A percentile compares a stretch with the other conserved stretches of the same genome.
Conservation (phyloP, 2,797 vertebrate genomes). For the Pipistrellus kuhlii region DNA sequence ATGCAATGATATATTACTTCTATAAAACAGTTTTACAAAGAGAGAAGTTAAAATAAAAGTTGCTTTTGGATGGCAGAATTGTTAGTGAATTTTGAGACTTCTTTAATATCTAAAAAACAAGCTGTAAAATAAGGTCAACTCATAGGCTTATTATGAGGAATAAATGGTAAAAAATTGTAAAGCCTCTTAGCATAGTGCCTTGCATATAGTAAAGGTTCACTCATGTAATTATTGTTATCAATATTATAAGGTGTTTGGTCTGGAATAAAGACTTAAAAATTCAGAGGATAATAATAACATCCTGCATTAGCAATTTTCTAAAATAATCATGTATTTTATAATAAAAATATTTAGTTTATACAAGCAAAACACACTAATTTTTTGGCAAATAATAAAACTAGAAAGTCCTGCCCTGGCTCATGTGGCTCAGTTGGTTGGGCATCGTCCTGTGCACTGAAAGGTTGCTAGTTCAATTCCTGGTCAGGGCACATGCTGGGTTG, state of each 20-base stretch:
- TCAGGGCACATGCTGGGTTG: not conserved
- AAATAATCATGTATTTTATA: slow-evolving; percentile 52
- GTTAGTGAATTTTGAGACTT: slow-evolving; percentile 34
- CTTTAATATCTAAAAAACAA: not conserved
- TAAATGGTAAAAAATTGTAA: slow-evolving; percentile 43
- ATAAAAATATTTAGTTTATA: slow-evolving; percentile 48
- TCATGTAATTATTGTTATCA: slow-evolving; percentile 34
- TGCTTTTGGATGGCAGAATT: not conserved
- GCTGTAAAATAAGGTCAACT: not conserved
- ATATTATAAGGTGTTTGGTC: not conserved
- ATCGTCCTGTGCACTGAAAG: not conserved
- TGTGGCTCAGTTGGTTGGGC: not conserved
- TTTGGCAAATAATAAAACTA: slow-evolving; percentile 53
- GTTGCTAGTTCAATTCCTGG: not conserved
- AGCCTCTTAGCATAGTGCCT: not conserved
- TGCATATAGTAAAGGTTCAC: not conserved
- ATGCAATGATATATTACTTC: not conserved
- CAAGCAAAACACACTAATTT: slow-evolving; percentile 17
- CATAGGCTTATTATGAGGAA: not conserved
- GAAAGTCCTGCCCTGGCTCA: not conserved
- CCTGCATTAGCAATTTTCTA: slow-evolving; percentile 22
- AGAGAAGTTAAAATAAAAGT: slow-evolving; percentile 42
- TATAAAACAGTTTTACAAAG: slow-evolving; percentile 42
- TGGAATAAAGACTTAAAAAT: slow-evolving; percentile 40
- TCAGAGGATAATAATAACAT: not conserved